Conservation (phyloP, 2,113 vertebrate genomes). For the Channa maculata region DNA sequence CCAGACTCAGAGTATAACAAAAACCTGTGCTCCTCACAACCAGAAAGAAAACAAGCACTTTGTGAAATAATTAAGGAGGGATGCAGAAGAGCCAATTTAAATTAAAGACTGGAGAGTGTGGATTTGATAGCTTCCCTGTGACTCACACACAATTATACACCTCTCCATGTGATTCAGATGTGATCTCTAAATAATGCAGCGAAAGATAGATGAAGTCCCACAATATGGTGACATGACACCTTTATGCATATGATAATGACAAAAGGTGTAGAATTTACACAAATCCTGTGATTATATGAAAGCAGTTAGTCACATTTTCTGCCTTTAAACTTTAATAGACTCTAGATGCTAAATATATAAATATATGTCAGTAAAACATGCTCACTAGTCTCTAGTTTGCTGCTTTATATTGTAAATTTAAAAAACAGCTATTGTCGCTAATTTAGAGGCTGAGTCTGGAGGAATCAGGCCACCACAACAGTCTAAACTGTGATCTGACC, state of each 20-base stretch:
- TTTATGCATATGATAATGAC: conserved; percentile 6
- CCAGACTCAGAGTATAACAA: background rate
- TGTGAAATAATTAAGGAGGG: conserved; percentile 38
- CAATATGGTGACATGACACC: conserved; percentile 47
- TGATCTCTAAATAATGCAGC: conserved; percentile 51
- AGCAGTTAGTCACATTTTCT: conserved; percentile 20
- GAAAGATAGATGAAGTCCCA: conserved; percentile 28
- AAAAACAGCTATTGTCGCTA: background rate
- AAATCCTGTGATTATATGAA: conserved; percentile 25
- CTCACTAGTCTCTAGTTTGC: background rate
- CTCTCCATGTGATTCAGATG: conserved; percentile 14
- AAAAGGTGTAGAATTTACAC: conserved; percentile 54
- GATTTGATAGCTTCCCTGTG: conserved; percentile 52
- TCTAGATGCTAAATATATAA: background rate
- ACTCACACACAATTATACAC: conserved; percentile 37
- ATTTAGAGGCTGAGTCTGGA: no score
- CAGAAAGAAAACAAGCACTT: background rate
- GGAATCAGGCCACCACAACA: background rate
- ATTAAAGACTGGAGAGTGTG: conserved; percentile 18
- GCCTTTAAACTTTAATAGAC: conserved; percentile 20
- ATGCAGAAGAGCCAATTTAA: conserved; percentile 13
- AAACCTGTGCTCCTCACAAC: background rate
- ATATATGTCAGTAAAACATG: conserved; percentile 3
- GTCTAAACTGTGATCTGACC: conserved; percentile 9
- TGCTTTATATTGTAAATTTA: no score